Evolutionary conservation across 2,797 vertebrate genomes (phyloP).

Genomic region (Cyprinella venusta): DNA sequence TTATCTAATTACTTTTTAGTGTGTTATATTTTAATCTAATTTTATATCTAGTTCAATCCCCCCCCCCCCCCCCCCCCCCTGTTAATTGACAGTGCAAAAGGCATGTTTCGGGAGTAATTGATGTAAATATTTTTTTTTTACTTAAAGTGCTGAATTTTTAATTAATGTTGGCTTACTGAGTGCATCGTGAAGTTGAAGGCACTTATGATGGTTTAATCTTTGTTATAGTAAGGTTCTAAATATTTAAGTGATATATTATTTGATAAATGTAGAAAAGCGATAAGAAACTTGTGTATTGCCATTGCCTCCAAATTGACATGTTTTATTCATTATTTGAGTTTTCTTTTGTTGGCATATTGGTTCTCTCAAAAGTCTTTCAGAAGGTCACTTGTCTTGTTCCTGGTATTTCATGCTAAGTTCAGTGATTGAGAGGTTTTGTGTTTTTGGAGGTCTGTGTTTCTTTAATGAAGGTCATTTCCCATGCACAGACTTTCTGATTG

Average conservation of each 20-base stretch:
- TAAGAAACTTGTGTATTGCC: not conserved
- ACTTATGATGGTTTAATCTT: not conserved
- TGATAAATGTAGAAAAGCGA: not conserved
- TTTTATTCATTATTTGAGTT: slow-evolving; percentile 7
- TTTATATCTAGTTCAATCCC: not conserved
- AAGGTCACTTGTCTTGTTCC: slow-evolving; percentile 42
- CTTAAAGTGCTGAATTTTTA: not conserved
- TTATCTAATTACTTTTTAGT: not conserved
- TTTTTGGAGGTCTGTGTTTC: slow-evolving; percentile 42
- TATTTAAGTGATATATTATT: not conserved
- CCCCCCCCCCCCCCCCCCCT: accelerated
- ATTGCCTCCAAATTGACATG: slow-evolving; percentile 5
- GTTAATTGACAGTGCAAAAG: not conserved
- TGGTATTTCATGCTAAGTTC: slow-evolving; percentile 13
- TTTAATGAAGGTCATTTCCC: slow-evolving; percentile 57
- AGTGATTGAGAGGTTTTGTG: slow-evolving; percentile 50
- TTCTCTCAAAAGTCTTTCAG: slow-evolving; percentile 17
- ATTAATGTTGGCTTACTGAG: not conserved
- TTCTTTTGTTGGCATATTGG: slow-evolving; percentile 11
- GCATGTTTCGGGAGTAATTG: not conserved
- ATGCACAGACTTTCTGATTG: slow-evolving; percentile 52
- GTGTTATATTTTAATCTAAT: not conserved
- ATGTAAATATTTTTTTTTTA: not conserved
- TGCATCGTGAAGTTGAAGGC: not conserved
- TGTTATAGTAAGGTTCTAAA: not conserved